Evolutionary conservation across 2,888 invertebrate genomes (phyloP).

Genomic region (Lithosia quadra): DNA sequence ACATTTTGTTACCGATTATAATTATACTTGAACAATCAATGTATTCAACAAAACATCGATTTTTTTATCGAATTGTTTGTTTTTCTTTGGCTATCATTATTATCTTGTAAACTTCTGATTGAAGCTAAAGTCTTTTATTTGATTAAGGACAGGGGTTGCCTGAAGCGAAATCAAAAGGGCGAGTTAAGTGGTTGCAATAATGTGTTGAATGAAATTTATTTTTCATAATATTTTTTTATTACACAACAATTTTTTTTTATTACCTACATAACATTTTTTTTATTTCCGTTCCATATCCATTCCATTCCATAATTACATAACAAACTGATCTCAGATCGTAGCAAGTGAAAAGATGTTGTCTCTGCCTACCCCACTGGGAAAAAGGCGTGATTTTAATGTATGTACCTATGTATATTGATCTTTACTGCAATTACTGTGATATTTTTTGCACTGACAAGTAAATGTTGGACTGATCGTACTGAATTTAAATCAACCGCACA

Average conservation of each 20-base stretch:
- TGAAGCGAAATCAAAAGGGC: constrained; percentile 13
- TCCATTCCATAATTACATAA: too few relatives aligned
- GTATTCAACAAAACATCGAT: constrained; percentile 45
- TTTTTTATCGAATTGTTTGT: constrained; percentile 23
- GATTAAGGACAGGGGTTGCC: constrained; percentile 17
- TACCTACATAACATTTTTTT: too few relatives aligned
- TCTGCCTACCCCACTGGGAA: too few relatives aligned
- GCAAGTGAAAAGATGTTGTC: too few relatives aligned
- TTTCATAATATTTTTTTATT: too few relatives aligned
- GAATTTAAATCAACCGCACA: constrained; percentile 9
- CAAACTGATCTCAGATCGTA: too few relatives aligned
- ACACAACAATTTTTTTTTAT: too few relatives aligned
- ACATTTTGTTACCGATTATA: constrained; percentile 62
- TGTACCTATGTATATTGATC: too few relatives aligned
- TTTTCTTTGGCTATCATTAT: constrained; percentile 47
- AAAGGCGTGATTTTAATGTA: too few relatives aligned
- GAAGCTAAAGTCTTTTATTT: constrained; percentile 44
- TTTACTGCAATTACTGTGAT: constrained; percentile 16
- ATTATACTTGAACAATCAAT: constrained; percentile 34
- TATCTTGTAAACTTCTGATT: constrained; percentile 43
- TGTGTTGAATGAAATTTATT: constrained; percentile 14
- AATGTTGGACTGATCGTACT: not conserved
- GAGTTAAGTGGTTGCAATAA: not conserved
- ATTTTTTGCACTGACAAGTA: constrained; percentile 18
- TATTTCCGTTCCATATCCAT: too few relatives aligned